Conservation (phyloP, 2,797 vertebrate genomes). For the Petrocephalus sullivani region DNA sequence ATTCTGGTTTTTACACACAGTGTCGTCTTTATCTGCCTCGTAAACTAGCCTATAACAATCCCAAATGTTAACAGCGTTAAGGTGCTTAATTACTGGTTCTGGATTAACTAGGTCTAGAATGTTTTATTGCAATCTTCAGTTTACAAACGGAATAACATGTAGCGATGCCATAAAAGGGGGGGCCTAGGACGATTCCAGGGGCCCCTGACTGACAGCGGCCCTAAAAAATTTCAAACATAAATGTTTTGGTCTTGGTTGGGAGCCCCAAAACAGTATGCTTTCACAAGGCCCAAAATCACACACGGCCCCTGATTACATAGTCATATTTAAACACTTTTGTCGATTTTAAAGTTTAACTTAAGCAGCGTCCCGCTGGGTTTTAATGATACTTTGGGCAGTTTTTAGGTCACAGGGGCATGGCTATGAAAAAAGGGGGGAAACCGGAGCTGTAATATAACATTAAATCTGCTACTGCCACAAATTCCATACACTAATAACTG, state of each 20-base stretch:
- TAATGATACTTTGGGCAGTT: not conserved
- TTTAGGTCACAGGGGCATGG: not conserved
- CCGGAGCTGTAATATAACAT: not conserved
- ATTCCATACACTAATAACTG: not conserved
- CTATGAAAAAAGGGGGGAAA: not conserved
- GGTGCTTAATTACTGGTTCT: not conserved
- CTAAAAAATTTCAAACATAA: not conserved
- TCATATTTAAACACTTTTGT: not conserved
- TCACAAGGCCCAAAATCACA: not conserved
- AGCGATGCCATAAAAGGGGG: not conserved
- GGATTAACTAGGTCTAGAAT: not conserved
- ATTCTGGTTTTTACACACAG: not conserved
- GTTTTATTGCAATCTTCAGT: not conserved
- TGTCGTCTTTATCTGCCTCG: not conserved
- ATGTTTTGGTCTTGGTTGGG: not conserved
- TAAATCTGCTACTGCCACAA: slow-evolving; percentile 13
- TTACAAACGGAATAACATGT: not conserved
- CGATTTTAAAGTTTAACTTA: not conserved
- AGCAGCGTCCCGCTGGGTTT: not conserved
- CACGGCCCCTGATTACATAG: not conserved
- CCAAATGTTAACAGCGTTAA: not conserved
- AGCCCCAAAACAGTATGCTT: not conserved
- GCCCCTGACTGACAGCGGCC: not conserved
- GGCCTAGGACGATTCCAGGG: not conserved
- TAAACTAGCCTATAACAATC: not conserved